Base-by-base conservation (phyloP, 1,140 invertebrate species). In the Pseudobourletiella spinata region DNA sequence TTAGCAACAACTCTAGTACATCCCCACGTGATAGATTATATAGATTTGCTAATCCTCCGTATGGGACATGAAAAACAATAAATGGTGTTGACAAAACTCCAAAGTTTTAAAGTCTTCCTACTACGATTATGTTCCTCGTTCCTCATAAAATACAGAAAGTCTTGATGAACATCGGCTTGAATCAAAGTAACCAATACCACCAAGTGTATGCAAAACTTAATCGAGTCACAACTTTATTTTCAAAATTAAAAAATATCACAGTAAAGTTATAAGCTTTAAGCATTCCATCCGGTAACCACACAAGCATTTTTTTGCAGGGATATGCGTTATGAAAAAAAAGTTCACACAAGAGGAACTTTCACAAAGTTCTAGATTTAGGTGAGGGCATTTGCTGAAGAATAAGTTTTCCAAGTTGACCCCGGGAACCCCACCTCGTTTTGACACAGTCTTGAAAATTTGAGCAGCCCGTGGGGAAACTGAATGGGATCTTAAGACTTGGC, bases 401-500 rank as follows among this genome's bases (percentile, higher is more conserved):
- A 32, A 79, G 64, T 71, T 72, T 75, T 20, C 77, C 75, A 44
- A 79, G 67, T 71, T 79, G 77, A 69, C 74, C 75, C 54, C 76
- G 74, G 59, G 75, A 71, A 35, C 76, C 77, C 25, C 78, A 73
- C 50, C 72, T 18, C 26, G 28, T 55, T 39, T 26, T 28, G 11
- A 48, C 32, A 52, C 42, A 58, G 2, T 46, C 54, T 26, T 59
- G 50, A 18, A 59, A 39, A 54, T 18, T 30, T 30, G 26, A 43
- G 44, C 52, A 61, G 20, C 16, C 46, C 22, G 30, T 57, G 26
- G 25, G 29, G 22, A 43, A 26, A 22, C 4, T 18, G 25, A 59
- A 65, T 35, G n/a, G 26, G 15, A 67, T 29, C 15, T 32, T 67
- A 26, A 89, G 74, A 18, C 80, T 79, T 51, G 86, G 86, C 71